Base-by-base conservation (phyloP, 2,888 invertebrate species). In the Ichneumoninae sp. region DNA sequence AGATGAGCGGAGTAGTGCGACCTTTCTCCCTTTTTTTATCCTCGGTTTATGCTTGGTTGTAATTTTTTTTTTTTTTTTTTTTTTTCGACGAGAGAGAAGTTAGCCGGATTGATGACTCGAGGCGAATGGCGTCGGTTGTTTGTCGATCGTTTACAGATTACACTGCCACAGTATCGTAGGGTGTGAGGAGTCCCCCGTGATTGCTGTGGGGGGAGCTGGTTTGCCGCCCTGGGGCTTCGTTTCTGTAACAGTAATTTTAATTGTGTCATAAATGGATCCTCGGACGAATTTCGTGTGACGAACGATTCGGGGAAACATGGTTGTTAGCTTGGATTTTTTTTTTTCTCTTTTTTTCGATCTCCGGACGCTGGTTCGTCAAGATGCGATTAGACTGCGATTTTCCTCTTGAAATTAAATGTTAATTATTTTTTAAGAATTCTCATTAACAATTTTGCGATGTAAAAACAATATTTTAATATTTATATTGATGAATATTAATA, bases 101-200 rank as follows among this genome's bases (percentile, higher is more conserved):
- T 44, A 77, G 84, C 78, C 82, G 71, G 40, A 65, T 79, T 16
- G 85, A 70, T 74, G 75, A 47, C 30, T 70, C 60, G 81, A 69
- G 83, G 75, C 75, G 66, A 80, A 68, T 84, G 82, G 76, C 80
- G 82, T 68, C 66, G 47, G 40, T 82, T 44, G 19, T 63, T 79
- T 52, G 57, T 87, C 78, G 81, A 10, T 63, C 71, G 92, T 94
- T 96, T 97, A 98, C 96, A 98, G 96, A 96, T 98, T 98, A 98
- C 97, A 98, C 98, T 98, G 98, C 98, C 98, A 98, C 97, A 97
- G 98, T 98, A 98, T 98, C 98, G 97, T 98, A 98, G 97, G 98
- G 97, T 97, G 98, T 97, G 97, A 98, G 92, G 94, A 93, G 97
- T 97, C 98, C 97, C 95, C 96, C 95, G 94, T 94, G 92, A 92